Evolutionary conservation across 2,797 vertebrate species (phyloP).

Genomic region (Cirrhinus mrigala): DNA sequence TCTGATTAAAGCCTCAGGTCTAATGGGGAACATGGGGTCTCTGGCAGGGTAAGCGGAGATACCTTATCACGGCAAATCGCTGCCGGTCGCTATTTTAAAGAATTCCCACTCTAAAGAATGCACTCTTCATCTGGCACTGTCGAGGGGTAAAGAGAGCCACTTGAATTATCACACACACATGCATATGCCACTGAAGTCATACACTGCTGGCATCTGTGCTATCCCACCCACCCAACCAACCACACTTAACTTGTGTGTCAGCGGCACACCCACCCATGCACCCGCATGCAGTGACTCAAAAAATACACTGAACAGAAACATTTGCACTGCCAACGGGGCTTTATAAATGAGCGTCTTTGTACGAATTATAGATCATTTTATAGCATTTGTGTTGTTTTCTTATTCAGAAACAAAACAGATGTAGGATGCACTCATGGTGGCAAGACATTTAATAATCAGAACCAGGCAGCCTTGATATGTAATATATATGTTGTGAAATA

Average conservation of each 20-base stretch:
- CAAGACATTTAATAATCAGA: constrained; percentile 59
- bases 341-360: constrained; percentile 56
- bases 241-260: constrained; percentile 10
- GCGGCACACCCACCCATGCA: constrained; percentile 23
- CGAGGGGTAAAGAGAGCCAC: constrained; percentile 19
- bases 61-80: constrained; percentile 73
- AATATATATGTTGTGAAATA: neutral
- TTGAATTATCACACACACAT: constrained; percentile 24
- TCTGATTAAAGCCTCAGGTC: constrained; percentile 56
- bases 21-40: constrained; percentile 52
- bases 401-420: constrained; percentile 70
- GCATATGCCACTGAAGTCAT: constrained; percentile 17
- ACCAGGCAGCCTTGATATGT: constrained; percentile 16
- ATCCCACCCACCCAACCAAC: constrained; percentile 36
- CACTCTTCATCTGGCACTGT: constrained; percentile 14
- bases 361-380: constrained; percentile 65
- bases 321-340: constrained; percentile 56
- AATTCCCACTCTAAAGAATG: constrained; percentile 68
- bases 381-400: constrained; percentile 63
- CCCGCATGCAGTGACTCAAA: constrained; percentile 27
- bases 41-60: constrained; percentile 68
- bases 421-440: constrained; percentile 52
- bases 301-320: constrained; percentile 54
- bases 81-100: constrained; percentile 63
- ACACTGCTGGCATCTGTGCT: constrained; percentile 22